These are phyloP conservation scores for Osmerus mordax DNA, from an alignment of 2,113 vertebrate genomes.

Conservation along the genomic window DNA sequence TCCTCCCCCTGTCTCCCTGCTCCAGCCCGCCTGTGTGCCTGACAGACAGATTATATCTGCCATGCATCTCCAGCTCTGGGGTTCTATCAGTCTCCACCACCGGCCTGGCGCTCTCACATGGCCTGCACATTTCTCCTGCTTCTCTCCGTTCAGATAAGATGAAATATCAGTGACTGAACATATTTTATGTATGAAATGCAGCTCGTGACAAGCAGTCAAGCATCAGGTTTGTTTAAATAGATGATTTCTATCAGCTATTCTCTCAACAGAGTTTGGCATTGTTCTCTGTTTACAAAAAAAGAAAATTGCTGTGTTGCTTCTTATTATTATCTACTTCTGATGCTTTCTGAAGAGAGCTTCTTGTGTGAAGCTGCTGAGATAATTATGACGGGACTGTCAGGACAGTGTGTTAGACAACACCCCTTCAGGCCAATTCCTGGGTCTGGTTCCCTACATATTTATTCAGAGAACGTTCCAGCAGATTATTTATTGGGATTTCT, in stretches of 20 bases:
- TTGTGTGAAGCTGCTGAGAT: neutral
- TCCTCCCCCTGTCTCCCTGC: slow-evolving; percentile 30
- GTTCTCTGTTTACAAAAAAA: slow-evolving; percentile 62
- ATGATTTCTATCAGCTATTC: slow-evolving; percentile 87
- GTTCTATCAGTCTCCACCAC: slow-evolving; percentile 83
- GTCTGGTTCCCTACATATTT: slow-evolving; percentile 52
- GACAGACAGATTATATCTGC: slow-evolving; percentile 81
- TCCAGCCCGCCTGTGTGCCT: slow-evolving; percentile 58
- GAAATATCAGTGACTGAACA: slow-evolving; percentile 91
- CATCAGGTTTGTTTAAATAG: slow-evolving; percentile 97
- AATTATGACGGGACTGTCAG: neutral
- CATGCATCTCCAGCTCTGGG: slow-evolving; percentile 83
- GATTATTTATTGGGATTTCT: slow-evolving; percentile 68
- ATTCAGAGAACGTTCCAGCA: slow-evolving; percentile 56
- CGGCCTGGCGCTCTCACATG: slow-evolving; percentile 81
- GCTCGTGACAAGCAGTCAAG: slow-evolving; percentile 92
- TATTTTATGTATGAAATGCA: slow-evolving; percentile 98
- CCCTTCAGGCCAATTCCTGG: slow-evolving; percentile 17
- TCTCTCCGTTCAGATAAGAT: slow-evolving; percentile 93
- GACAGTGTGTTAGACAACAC: slow-evolving; percentile 2
- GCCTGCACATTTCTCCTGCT: slow-evolving; percentile 85
- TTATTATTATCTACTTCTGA: slow-evolving; percentile 35
- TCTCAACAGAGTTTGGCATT: slow-evolving; percentile 78
- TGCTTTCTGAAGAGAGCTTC: slow-evolving; percentile 39
- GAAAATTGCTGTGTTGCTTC: slow-evolving; percentile 29